A percentile compares a stretch with the other conserved stretches of the same genome.
Evolutionary conservation across 2,113 vertebrate species (phyloP).

Genomic region (Clarias magur): DNA sequence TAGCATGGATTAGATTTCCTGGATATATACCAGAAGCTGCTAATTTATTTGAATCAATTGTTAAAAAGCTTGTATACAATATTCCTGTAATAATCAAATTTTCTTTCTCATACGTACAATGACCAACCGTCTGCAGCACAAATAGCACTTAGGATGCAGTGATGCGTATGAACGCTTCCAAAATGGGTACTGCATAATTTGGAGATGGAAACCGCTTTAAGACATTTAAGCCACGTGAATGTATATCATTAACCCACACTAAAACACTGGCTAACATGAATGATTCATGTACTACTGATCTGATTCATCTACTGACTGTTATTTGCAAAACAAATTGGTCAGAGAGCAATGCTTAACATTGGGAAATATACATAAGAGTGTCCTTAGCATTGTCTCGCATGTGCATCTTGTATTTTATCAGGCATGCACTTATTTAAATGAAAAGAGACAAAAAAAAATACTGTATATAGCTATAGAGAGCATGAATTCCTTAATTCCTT

Average conservation of each 20-base stretch:
- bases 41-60: conserved; percentile 9
- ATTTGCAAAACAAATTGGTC: conserved; percentile 53
- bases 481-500: too few relatives aligned
- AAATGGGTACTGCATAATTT: conserved; percentile 48
- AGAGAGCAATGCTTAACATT: conserved; percentile 35
- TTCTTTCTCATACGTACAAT: background rate
- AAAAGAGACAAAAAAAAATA: too few relatives aligned
- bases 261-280: conserved; percentile 51
- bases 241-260: conserved; percentile 51
- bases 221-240: conserved; percentile 50
- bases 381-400: too few relatives aligned
- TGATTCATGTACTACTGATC: conserved; percentile 52
- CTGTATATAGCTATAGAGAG: background rate
- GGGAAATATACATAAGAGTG: background rate
- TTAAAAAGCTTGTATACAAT: background rate
- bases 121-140: background rate
- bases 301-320: conserved; percentile 33
- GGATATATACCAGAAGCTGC: background rate
- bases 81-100: conserved; percentile 3
- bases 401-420: background rate
- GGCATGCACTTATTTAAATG: background rate
- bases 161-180: conserved; percentile 3
- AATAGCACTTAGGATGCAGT: conserved; percentile 27
- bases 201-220: conserved; percentile 43
- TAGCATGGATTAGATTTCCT: background rate